These are phyloP conservation scores for Stenodera caucasica DNA, from an alignment of 2,888 invertebrate species.

Conservation along the genomic window DNA sequence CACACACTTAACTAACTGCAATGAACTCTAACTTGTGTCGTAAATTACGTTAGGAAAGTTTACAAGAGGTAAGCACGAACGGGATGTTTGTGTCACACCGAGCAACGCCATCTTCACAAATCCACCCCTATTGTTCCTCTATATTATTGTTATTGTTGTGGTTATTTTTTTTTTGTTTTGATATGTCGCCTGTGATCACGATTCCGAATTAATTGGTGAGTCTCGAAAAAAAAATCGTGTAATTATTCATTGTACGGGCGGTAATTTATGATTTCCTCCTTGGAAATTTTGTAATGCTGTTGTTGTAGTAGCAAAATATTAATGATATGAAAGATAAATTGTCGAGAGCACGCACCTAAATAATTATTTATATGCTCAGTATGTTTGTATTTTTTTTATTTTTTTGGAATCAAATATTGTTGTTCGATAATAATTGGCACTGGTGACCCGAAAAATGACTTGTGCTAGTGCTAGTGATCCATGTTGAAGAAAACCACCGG, in stretches of 20 bases:
- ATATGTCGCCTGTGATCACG: not conserved
- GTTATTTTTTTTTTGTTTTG: not conserved
- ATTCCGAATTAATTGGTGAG: not conserved
- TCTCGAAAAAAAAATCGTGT: not conserved
- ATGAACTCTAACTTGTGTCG: constrained; percentile 12
- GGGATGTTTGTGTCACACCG: constrained; percentile 1
- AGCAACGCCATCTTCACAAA: not conserved
- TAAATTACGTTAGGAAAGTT: constrained; percentile 11
- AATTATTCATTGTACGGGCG: constrained; percentile 25
- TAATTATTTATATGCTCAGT: constrained; percentile 26
- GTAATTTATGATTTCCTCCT: constrained; percentile 27
- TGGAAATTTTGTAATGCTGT: constrained; percentile 21
- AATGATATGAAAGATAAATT: constrained; percentile 28
- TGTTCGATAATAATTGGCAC: constrained; percentile 25
- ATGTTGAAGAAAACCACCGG: constrained; percentile 16
- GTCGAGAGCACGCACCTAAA: constrained; percentile 26
- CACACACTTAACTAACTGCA: constrained; percentile 8
- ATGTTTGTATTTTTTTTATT: too few relatives aligned
- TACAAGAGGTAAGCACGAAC: constrained; percentile 7
- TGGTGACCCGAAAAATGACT: constrained; percentile 41
- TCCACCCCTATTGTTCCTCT: not conserved
- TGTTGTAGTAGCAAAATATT: constrained; percentile 22
- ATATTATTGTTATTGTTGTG: not conserved
- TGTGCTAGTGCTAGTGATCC: constrained; percentile 39
- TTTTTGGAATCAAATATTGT: too few relatives aligned